These are phyloP conservation scores for Hydrozoanthus gracilis DNA, from an alignment of 92 coral and sea anemone genomes.

Conservation along the genomic window DNA sequence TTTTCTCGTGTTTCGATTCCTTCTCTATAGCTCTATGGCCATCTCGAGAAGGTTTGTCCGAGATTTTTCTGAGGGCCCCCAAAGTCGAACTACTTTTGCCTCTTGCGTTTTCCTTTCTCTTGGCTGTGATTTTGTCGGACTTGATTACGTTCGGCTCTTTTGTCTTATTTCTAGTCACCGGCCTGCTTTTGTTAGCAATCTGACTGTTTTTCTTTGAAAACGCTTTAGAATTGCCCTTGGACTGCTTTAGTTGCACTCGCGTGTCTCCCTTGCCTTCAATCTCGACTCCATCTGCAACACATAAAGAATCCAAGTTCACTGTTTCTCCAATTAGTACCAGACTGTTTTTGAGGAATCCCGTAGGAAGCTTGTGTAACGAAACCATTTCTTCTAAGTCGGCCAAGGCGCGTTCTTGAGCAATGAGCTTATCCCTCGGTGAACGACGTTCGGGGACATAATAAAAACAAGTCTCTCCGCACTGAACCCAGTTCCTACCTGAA, in stretches of 20 bases:
- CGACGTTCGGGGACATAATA: constrained; percentile 51
- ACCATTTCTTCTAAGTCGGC: constrained; percentile 55
- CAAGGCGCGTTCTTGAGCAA: constrained; percentile 54
- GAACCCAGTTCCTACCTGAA: constrained; percentile 47
- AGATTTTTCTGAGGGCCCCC: neutral
- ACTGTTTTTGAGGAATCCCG: constrained; percentile 11
- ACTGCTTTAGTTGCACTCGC: neutral
- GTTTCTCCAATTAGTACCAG: constrained; percentile 55
- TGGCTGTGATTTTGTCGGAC: neutral
- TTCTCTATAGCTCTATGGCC: neutral
- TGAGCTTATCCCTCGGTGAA: constrained; percentile 51
- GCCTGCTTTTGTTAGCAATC: neutral
- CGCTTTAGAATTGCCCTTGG: neutral
- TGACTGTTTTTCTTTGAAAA: neutral
- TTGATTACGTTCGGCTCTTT: neutral
- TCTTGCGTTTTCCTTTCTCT: neutral
- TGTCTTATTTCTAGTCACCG: neutral
- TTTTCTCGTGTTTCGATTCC: neutral
- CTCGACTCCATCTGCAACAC: neutral
- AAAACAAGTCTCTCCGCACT: constrained; percentile 45
- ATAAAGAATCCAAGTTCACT: constrained; percentile 48
- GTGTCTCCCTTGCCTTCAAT: neutral
- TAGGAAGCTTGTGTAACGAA: neutral
- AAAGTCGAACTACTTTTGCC: neutral
- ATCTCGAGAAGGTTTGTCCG: neutral